Evolutionary conservation across 2,888 invertebrate genomes (phyloP).

Genomic region (Neoascia interrupta): DNA sequence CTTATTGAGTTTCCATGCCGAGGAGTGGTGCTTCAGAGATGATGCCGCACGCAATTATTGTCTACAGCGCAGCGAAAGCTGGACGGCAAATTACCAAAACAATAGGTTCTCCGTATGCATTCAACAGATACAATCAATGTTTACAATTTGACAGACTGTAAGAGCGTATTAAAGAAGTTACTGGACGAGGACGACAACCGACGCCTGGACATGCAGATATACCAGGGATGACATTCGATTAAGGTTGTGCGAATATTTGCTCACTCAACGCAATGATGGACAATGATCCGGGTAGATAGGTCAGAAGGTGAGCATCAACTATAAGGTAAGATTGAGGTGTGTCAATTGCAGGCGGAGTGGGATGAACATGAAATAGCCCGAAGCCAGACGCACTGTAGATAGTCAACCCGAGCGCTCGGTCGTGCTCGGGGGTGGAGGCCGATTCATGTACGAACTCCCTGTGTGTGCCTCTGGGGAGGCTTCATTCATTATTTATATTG

Average conservation of each 20-base stretch:
- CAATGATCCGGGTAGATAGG: slow-evolving; percentile 21
- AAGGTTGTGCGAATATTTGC: slow-evolving; percentile 24
- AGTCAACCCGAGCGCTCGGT: no score
- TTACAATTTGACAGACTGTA: no score
- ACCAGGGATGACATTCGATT: slow-evolving; percentile 42
- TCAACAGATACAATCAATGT: no score
- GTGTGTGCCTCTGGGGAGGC: no score
- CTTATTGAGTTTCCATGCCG: slow-evolving; percentile 3
- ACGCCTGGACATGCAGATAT: slow-evolving; percentile 11
- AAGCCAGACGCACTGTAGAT: slow-evolving; percentile 30
- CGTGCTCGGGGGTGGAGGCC: slow-evolving; percentile 29
- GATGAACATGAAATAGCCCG: slow-evolving; percentile 18
- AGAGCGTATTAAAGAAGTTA: no score
- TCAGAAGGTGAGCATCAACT: slow-evolving; percentile 28
- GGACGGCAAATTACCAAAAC: no score
- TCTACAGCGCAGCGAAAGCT: no score
- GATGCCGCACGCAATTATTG: slow-evolving; percentile 2
- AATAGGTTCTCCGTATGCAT: no score
- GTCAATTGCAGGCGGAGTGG: slow-evolving; percentile 29
- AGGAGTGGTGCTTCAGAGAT: no score
- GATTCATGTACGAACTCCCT: no score
- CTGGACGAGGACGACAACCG: no score
- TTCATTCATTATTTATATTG: slow-evolving; percentile 58
- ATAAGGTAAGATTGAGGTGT: slow-evolving; percentile 22
- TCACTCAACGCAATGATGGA: slow-evolving; percentile 30